Evolutionary conservation across 2,888 invertebrate genomes (phyloP).

Genomic region (Drosophila infuscata): DNA sequence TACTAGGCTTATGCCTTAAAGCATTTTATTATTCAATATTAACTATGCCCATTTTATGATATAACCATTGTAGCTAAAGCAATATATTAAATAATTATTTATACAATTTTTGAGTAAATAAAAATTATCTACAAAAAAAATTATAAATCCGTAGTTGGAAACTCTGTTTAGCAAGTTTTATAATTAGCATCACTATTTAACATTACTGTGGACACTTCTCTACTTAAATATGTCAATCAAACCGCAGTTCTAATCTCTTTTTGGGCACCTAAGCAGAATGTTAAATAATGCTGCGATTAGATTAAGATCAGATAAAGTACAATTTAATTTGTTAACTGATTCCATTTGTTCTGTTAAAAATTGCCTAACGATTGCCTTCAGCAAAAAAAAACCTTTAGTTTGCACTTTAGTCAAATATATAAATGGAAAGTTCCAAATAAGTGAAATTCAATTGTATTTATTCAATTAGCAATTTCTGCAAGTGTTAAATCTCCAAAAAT

Average conservation of each 20-base stretch:
- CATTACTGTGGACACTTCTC: slow-evolving; percentile 3
- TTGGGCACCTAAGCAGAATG: slow-evolving; percentile 7
- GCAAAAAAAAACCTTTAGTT: no score
- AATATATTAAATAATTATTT: background rate
- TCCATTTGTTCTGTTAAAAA: background rate
- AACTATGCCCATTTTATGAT: background rate
- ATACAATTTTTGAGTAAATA: background rate
- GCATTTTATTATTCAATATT: no score
- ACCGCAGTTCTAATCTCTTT: slow-evolving; percentile 6
- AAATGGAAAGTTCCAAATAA: background rate
- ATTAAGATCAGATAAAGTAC: slow-evolving; percentile 10
- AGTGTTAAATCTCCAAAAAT: slow-evolving; percentile 72
- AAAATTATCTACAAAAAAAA: no score
- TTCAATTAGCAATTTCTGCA: slow-evolving; percentile 61
- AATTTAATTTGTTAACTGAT: slow-evolving; percentile 1
- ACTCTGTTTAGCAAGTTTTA: background rate
- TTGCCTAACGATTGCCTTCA: background rate
- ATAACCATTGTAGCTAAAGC: background rate
- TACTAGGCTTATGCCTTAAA: no score
- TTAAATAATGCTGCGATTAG: slow-evolving; percentile 39
- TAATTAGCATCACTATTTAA: background rate
- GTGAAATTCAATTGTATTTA: slow-evolving; percentile 24
- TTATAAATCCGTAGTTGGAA: background rate
- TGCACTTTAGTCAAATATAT: background rate
- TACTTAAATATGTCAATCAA: slow-evolving; percentile 10